These are phyloP conservation scores for Bombus terrestris DNA, from an alignment of 1,140 invertebrate genomes.

Conservation along the genomic window DNA sequence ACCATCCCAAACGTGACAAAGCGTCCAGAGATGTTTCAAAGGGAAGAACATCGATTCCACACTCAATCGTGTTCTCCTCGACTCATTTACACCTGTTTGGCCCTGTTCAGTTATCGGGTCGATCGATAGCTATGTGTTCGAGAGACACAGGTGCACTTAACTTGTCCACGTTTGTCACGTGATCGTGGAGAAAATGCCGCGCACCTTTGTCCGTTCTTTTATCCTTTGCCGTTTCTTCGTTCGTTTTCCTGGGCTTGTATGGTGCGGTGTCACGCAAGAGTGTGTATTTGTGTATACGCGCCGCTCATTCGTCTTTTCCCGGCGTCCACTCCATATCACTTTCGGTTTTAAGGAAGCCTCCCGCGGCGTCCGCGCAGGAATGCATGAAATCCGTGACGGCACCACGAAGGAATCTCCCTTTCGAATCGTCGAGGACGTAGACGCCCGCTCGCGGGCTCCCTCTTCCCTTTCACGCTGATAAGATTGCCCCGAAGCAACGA, in stretches of 20 bases:
- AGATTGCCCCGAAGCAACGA: slow-evolving; percentile 13
- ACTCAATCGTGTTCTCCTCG: neutral
- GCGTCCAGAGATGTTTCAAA: neutral
- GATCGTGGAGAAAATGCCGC: neutral
- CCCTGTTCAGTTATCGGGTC: neutral
- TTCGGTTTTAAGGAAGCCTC: slow-evolving; percentile 76
- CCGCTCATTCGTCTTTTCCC: slow-evolving; percentile 26
- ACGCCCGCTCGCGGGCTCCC: slow-evolving; percentile 63
- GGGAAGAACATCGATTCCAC: neutral
- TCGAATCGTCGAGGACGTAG: slow-evolving; percentile 74
- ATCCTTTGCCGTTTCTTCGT: slow-evolving; percentile 8
- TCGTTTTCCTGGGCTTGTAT: neutral
- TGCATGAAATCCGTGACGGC: slow-evolving; percentile 76
- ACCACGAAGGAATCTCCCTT: slow-evolving; percentile 77
- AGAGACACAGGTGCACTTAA: slow-evolving; percentile 35
- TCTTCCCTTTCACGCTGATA: slow-evolving; percentile 58
- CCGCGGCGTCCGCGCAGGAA: slow-evolving; percentile 65
- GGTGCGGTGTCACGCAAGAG: slow-evolving; percentile 24
- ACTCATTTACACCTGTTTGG: slow-evolving; percentile 32
- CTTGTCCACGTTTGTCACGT: neutral
- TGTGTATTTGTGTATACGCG: neutral
- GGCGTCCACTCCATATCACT: slow-evolving; percentile 64
- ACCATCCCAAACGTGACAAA: no score
- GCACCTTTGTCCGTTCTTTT: slow-evolving; percentile 8
- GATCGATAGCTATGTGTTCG: neutral